Evolutionary conservation across 2,888 invertebrate species (phyloP), one percentile per base, ranked within the genome.

Genomic region (Allygus modestus): DNA sequence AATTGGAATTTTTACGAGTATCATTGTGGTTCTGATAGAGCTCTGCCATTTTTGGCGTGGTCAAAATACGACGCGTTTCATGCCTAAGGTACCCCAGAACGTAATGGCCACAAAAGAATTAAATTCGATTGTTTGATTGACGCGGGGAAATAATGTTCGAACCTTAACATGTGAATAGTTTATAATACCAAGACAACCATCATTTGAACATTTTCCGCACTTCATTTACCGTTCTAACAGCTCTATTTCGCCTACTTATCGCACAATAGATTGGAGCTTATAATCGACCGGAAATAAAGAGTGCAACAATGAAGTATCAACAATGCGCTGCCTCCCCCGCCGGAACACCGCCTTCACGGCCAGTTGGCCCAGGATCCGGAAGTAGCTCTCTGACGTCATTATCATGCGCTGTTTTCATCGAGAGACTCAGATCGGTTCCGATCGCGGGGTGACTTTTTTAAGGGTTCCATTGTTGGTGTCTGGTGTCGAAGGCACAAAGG

Each of bases 331-430:
- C 23, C 54, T 28, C 58, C 69, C 65, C 41, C 69, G 23, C 82
- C 65, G 82, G 82, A 82, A 82, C 82, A 41, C 43, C 82, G 82
- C 82, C 82, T 82, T 71, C 82, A 82, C 33, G 82, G 82, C 69
- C 83, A 73, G 83, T 73, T 73, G 51, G 43, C 46, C 41, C 82
- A 20, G 82, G 71, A 71, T 46, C 73, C 41, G 83, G 73, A 83
- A 83, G 51, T 33, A 65, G 37, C 69, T 69, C 83, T 37, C 51
- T 82, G 46, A 73, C 83, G 83, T 83, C 83, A 83, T 83, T 83
- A 83, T 73, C 71, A 83, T 83, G 83, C 73, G 83, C 83, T 83
- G 71, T 82, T 82, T 82, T 82, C 65, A 82, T 61, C 69, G 28
- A 71, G 61, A 28, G 31, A 11, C 31, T 71, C 46, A n/a, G 71